A percentile compares a stretch with the other conserved stretches of the same genome.
These are phyloP conservation scores for Platichthys stellatus DNA, from an alignment of 2,113 vertebrate species.

Conservation along the genomic window DNA sequence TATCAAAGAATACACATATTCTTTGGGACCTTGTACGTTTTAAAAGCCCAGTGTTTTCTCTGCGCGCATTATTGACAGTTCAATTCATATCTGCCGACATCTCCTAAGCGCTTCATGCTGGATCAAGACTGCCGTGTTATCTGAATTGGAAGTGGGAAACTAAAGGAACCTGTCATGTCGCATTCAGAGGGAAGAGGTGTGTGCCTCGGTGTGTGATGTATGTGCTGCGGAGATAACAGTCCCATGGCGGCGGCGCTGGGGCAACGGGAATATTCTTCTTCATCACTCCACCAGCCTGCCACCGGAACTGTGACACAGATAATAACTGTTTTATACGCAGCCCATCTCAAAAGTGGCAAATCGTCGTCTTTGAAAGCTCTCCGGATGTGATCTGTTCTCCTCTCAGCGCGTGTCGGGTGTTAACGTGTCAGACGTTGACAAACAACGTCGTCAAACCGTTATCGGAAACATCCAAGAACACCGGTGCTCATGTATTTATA, in stretches of 20 bases:
- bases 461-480: constrained; percentile 29
- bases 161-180: constrained; percentile 77
- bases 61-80: constrained; percentile 72
- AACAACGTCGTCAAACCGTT: constrained; percentile 18
- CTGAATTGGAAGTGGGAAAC: constrained; percentile 70
- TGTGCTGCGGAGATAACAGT: constrained; percentile 75
- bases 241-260: constrained; percentile 53
- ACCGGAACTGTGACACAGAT: constrained; percentile 66
- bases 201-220: constrained; percentile 70
- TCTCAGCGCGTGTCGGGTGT: not conserved
- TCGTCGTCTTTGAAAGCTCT: constrained; percentile 38
- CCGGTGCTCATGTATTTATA: not conserved
- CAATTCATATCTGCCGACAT: constrained; percentile 79
- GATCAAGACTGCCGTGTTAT: constrained; percentile 68
- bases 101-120: constrained; percentile 71
- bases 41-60: constrained; percentile 60
- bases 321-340: constrained; percentile 64
- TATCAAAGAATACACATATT: constrained; percentile 67
- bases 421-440: not conserved
- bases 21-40: constrained; percentile 53
- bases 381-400: constrained; percentile 44
- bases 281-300: constrained; percentile 56
- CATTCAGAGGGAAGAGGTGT: constrained; percentile 73
- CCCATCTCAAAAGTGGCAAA: constrained; percentile 54
- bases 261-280: constrained; percentile 68